Evolutionary conservation across 2,888 invertebrate species (phyloP), one percentile per base, ranked within the genome.

Genomic region (Mactromeris polynyma): DNA sequence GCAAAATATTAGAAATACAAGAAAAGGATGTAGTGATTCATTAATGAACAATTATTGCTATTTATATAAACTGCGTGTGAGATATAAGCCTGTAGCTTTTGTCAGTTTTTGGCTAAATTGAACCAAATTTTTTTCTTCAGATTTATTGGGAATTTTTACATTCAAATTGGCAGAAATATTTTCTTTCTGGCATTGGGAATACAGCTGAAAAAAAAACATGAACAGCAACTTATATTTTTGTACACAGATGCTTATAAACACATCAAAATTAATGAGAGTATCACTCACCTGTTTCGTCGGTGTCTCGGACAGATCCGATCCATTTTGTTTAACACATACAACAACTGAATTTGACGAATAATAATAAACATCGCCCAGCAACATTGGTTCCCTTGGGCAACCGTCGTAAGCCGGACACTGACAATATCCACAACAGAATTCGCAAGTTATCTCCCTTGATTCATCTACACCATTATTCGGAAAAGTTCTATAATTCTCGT

Each of bases 341-440:
- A 96, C 96, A 84, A 94, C 94, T n/a, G 96, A 96, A 92, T 96
- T 96, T 81, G 96, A 93, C 17, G 96, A 94, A 91, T 95, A 96
- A 92, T 94, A 96, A 91, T 94, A 96, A 69, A 96, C 94, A 93
- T 96, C 96, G 7, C 96, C 96, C 17, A 96, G 96, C 84, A 95
- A 92, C 95, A 96, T 95, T 69, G 89, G 93, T 83, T 90, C 85
- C 14, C 54, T 80, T n/a, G 87, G 83, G 69, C 85, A 88, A 9
- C 64, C 78, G 33, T 85, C 54, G 26, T 87, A 90, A 51, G 84
- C 51, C n/a, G 54, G 40, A 69, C 90, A 92, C 38, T 82, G 58
- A 83, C 92, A 92, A 73, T 81, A 89, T 40, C 81, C 81, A 86
- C 90, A 92, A 86, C 90, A 92, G 58, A 78, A 90, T 36, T 92